Base-by-base conservation (phyloP, 2,113 vertebrate species). In the Bolborhynchus lineola region DNA sequence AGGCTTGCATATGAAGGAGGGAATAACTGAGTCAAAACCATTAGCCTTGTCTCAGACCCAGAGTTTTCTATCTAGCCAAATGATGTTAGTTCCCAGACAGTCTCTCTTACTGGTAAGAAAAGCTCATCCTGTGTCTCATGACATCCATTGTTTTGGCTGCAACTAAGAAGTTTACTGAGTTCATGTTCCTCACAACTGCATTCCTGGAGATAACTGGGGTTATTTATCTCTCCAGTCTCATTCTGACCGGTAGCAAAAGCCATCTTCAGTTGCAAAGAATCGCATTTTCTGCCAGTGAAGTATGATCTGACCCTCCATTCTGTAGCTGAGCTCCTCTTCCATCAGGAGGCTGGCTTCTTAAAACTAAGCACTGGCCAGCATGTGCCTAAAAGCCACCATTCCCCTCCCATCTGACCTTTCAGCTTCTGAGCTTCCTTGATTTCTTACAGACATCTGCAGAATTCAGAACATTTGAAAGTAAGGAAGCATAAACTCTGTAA, bases 391-490 rank as follows among this genome's bases (percentile, higher is more conserved):
- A 85, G 78, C 18, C 47, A 91, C 55, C n/a, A 35, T 76, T 93
- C 60, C 41, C 46, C 72, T 91, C 81, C 23, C 57, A 87, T 57
- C n/a, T 28, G 39, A 76, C 65, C 47, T 87, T 92, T 62, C 77
- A 93, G 52, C 47, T 82, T 92, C 47, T 86, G 62, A 91, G 65
- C 50, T 92, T 93, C 88, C 88, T 88, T 92, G 91, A 2, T 92
- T 86, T 92, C 69, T 72, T 69, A 82, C 44, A 93, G 60, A 18
- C 24, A 52, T 82, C 78, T 93, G 77, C 83, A 52, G 42, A 52
- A 89, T 67, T 91, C 55, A 69, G 76, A 91, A 81, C 19, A 81
- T 57, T 95, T 74, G 91, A 88, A 92, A 95, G 74, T 71, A 90
- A 86, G 70, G 90, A 93, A 90, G 62, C 67, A 96, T 88, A 93